A percentile compares a stretch with the other conserved stretches of the same genome.
Evolutionary conservation across 2,113 vertebrate genomes (phyloP).

Genomic region (Polyodon spathula): DNA sequence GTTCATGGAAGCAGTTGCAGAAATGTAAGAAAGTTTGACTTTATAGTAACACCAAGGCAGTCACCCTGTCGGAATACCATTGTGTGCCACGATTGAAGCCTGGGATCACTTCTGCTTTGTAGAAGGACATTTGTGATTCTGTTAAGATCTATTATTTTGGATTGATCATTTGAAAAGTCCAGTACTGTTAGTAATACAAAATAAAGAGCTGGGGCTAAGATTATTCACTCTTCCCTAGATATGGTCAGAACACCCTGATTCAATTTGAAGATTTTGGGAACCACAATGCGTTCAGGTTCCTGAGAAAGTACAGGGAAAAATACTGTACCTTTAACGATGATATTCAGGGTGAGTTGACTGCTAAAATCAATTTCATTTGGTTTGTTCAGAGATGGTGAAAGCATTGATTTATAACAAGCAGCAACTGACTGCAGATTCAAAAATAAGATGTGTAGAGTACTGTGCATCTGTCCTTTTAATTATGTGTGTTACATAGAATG

Average conservation of each 20-base stretch:
- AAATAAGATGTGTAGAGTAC: no score
- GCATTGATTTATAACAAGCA: no score
- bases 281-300: conserved; percentile 90
- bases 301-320: conserved; percentile 84
- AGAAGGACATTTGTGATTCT: no score
- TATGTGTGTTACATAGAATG: no score
- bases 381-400: no score
- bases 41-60: background rate
- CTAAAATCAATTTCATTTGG: background rate
- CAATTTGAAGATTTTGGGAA: conserved; percentile 98
- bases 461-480: no score
- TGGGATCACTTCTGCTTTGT: no score
- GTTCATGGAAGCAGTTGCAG: conserved; percentile 92
- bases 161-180: no score
- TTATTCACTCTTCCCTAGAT: conserved; percentile 34
- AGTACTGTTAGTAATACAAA: background rate
- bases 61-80: background rate
- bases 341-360: conserved; percentile 72
- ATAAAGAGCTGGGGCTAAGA: background rate
- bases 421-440: no score
- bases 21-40: conserved; percentile 55
- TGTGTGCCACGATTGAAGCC: background rate
- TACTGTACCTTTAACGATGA: conserved; percentile 97
- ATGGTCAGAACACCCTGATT: conserved; percentile 86
- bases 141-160: no score